Base-by-base conservation (phyloP, 2,113 vertebrate genomes). In the Ophthalmolycus amberensis region DNA sequence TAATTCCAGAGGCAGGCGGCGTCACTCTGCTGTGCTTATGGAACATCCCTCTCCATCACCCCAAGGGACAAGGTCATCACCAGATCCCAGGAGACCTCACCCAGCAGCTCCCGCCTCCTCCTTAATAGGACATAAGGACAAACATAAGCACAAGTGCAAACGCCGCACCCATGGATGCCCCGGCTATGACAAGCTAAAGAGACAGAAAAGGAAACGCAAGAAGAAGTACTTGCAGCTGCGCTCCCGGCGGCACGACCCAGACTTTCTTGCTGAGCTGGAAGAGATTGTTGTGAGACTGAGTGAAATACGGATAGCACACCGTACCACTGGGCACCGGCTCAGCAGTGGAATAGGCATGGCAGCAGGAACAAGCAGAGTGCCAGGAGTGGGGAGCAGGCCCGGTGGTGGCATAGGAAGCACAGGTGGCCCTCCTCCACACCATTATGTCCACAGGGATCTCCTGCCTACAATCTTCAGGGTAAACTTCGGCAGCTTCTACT, bases 121-220 rank as follows among this genome's bases (percentile, higher is more conserved):
- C 3, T 79, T 95, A 82, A 70, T 93, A 77, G 94, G 95, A 67
- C 96, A 98, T 50, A 99, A 99, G 85, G 98, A 99, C 50, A 99
- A 99, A 81, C 98, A 99, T 80, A 98, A 99, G 72, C 98, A 99
- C 95, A 99, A 99, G 68, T 99, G 98, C 75, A 99, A 99, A 93
- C 97, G 97, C 54, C 96, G 98, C 63, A 93, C 91, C 66, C 98
- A 99, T 34, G 97, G 97, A 46, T 99, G 97, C 82, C 96, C 98
- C 4, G 96, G 96, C 75, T 99, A 98, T 0, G 98, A 99, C 90
- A 99, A 99, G 88, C 93, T 99, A 44, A 99, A 99, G 94, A 95
- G 97, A 69, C 98, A 99, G 90, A 99, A 99, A 91, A 91, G 98
- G 58, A 99, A 99, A 95, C 96, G 98, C 81, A 99, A 99, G 96